Evolutionary conservation across 2,797 vertebrate species (phyloP).

Genomic region (Hippopotamyrus pictus): DNA sequence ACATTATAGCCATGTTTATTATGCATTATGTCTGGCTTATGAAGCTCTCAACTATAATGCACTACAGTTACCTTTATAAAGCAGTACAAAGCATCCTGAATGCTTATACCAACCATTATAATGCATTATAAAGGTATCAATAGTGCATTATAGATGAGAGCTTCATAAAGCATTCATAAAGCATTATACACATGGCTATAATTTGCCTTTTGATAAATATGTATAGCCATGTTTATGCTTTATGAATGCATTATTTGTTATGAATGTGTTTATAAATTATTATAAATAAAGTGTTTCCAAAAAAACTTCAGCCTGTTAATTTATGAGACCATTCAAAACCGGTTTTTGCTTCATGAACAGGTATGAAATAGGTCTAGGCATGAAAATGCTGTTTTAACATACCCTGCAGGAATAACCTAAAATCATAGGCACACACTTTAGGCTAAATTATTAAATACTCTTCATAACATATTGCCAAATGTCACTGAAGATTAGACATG

Average conservation of each 20-base stretch:
- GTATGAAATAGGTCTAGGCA: background rate
- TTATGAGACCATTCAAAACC: background rate
- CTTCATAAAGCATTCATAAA: too few relatives aligned
- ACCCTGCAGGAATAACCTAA: background rate
- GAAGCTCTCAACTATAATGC: background rate
- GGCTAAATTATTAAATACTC: background rate
- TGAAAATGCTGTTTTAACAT: background rate
- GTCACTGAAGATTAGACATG: background rate
- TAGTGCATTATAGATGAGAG: background rate
- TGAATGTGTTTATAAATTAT: too few relatives aligned
- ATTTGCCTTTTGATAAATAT: too few relatives aligned
- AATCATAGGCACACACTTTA: background rate
- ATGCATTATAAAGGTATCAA: background rate
- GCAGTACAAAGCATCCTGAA: too few relatives aligned
- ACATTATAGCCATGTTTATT: background rate
- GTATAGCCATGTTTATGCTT: too few relatives aligned
- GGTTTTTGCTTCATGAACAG: background rate
- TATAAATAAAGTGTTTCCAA: background rate
- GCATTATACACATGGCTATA: too few relatives aligned
- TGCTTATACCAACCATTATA: background rate
- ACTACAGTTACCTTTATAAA: background rate
- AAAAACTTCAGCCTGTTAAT: background rate
- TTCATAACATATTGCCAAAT: background rate
- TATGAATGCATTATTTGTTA: too few relatives aligned
- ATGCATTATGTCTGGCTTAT: background rate